Percentiles rank a stretch among this genome's conserved stretches.
Evolutionary conservation across 2,888 invertebrate genomes (phyloP).

Genomic region (Trachelus stipa): DNA sequence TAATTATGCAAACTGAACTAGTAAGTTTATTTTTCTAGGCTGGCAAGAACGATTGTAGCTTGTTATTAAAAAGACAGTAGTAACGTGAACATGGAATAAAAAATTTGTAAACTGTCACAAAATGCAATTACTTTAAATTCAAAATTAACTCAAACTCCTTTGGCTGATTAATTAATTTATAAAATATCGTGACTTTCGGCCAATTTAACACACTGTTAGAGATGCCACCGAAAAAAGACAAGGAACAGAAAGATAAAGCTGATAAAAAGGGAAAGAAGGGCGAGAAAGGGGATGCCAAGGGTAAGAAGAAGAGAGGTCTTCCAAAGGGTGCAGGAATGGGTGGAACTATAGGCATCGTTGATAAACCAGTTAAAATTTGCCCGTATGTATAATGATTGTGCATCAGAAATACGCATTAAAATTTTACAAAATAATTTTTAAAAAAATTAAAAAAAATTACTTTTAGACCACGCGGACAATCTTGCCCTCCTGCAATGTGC

Average conservation of each 20-base stretch:
- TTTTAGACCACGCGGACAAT: no score
- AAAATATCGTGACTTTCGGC: not conserved
- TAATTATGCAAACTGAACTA: no score
- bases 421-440: no score
- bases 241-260: slow-evolving; percentile 5
- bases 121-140: slow-evolving; percentile 4
- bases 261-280: not conserved
- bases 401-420: not conserved
- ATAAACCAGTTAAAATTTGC: slow-evolving; percentile 32
- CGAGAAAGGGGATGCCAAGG: slow-evolving; percentile 13
- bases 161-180: slow-evolving; percentile 1
- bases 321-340: slow-evolving; percentile 38
- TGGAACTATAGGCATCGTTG: slow-evolving; percentile 32
- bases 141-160: not conserved
- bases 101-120: no score
- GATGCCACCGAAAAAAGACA: slow-evolving; percentile 17
- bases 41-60: no score
- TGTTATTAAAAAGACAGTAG: no score
- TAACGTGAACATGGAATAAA: no score
- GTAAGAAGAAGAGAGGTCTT: slow-evolving; percentile 22
- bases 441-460: no score
- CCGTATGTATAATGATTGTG: slow-evolving; percentile 21
- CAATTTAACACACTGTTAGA: not conserved
- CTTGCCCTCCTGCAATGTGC: not conserved
- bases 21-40: no score